Base-by-base conservation (phyloP, 2,113 vertebrate species). In the Columbina picui region DNA sequence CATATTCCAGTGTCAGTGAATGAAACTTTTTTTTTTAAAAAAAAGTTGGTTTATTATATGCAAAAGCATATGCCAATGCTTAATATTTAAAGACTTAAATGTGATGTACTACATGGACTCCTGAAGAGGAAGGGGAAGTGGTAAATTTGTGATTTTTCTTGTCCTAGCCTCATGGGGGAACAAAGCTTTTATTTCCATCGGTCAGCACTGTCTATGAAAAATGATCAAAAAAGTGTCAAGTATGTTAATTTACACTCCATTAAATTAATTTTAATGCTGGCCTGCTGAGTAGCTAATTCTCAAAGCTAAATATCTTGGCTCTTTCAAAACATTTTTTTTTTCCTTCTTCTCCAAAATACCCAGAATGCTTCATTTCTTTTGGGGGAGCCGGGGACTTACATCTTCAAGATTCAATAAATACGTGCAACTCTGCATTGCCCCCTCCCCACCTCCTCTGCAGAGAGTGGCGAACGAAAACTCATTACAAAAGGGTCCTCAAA, bases 221-320 rank as follows among this genome's bases (percentile, higher is more conserved):
- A 97, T 93, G 93, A 96, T 97, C 76, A 77, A 75, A 97, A 97
- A 98, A 97, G 90, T 97, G 97, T 98, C 97, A 98, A 97, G 87
- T 90, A 94, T 95, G 95, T 97, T 98, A 98, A 98, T 98, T 97
- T 97, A 97, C 96, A 97, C 96, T 97, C 96, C 97, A 98, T 98
- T 98, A 98, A 98, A 98, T 98, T 98, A 98, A 98, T 98, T 98
- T 98, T 98, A 97, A 97, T 97, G 90, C 80, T 90, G 81, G 76
- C 89, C 91, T 95, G 97, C 96, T 97, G 97, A 97, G 97, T 96
- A 95, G 93, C 94, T 98, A 96, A 97, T 98, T 98, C 93, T 86
- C 69, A 93, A 96, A 97, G 94, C 96, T 94, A 94, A 95, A 90
- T 94, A 94, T 93, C 96, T 95, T 92, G 94, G 97, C 93, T 94